These are phyloP conservation scores for Stomorhina lunata DNA, from an alignment of 2,888 invertebrate species.

Conservation along the genomic window DNA sequence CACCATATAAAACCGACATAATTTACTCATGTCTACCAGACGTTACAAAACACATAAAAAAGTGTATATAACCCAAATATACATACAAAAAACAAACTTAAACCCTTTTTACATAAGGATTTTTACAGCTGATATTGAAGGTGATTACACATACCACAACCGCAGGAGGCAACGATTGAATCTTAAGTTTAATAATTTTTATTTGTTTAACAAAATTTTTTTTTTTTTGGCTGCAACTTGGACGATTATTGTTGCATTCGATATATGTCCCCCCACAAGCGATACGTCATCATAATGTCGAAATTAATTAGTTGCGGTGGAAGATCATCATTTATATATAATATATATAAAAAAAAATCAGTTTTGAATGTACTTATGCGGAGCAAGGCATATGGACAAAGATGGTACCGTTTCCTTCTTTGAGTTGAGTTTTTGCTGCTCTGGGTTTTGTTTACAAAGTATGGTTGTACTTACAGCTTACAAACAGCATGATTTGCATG, in stretches of 20 bases:
- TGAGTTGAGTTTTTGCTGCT: slow-evolving; percentile 1
- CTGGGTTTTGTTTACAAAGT: slow-evolving; percentile 11
- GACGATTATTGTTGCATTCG: slow-evolving; percentile 28
- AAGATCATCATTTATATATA: slow-evolving; percentile 65
- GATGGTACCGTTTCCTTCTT: slow-evolving; percentile 14
- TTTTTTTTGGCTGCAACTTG: not conserved
- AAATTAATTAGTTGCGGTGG: slow-evolving; percentile 68
- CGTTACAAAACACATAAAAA: too few species aligned
- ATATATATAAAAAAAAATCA: not conserved
- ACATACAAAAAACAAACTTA: too few species aligned
- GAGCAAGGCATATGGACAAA: not conserved
- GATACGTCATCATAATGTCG: slow-evolving; percentile 67
- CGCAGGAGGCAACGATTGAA: slow-evolving; percentile 63
- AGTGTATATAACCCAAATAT: slow-evolving; percentile 43
- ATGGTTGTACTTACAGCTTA: too few species aligned
- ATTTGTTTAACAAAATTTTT: slow-evolving; percentile 14
- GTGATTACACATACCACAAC: slow-evolving; percentile 33
- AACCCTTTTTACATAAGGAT: slow-evolving; percentile 15
- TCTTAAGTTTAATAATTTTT: slow-evolving; percentile 35
- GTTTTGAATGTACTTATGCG: not conserved
- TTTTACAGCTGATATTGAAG: slow-evolving; percentile 18
- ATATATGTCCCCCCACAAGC: slow-evolving; percentile 62
- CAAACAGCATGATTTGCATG: slow-evolving; percentile 63
- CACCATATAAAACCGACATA: slow-evolving; percentile 33
- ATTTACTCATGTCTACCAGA: slow-evolving; percentile 27